phyloP scores from a whole-genome alignment of 2,888 invertebrate genomes.

The Sphinx pinastri region DNA sequence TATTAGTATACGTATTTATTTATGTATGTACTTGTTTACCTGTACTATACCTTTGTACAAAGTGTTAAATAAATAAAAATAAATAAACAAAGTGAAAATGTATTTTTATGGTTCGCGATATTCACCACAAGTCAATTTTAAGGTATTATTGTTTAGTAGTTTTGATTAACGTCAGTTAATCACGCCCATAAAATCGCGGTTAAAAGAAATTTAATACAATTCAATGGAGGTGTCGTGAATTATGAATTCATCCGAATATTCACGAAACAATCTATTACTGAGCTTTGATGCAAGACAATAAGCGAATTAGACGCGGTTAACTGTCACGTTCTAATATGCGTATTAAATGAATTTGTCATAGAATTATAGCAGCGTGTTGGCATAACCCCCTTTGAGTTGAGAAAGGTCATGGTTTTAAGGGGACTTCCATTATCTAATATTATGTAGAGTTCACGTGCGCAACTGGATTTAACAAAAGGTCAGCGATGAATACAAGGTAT shows the following conservation, averaged over 20 bases:
- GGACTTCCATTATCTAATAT: slow-evolving; percentile 11
- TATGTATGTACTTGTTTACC: too few relatives aligned
- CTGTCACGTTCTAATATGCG: slow-evolving; percentile 2
- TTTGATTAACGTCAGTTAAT: too few relatives aligned
- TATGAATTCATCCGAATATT: neutral
- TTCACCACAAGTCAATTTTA: too few relatives aligned
- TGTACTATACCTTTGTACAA: too few relatives aligned
- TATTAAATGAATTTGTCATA: slow-evolving; percentile 5
- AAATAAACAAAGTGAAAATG: too few relatives aligned
- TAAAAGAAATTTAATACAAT: neutral
- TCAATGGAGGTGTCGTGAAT: neutral
- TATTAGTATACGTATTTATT: too few relatives aligned
- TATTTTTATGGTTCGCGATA: too few relatives aligned
- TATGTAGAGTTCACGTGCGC: slow-evolving; percentile 11
- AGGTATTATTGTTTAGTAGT: too few relatives aligned
- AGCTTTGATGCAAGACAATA: slow-evolving; percentile 2
- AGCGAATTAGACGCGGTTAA: slow-evolving; percentile 1
- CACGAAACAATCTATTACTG: neutral
- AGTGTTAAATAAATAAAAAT: too few relatives aligned
- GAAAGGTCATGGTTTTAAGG: slow-evolving; percentile 21
- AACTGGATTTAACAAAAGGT: slow-evolving; percentile 9
- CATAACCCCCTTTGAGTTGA: slow-evolving; percentile 13
- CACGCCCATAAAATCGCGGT: neutral
- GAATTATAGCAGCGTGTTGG: slow-evolving; percentile 22
- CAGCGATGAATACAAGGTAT: slow-evolving; percentile 32